Conservation (phyloP, 2,113 vertebrate species). For the Anoplopoma fimbria region DNA sequence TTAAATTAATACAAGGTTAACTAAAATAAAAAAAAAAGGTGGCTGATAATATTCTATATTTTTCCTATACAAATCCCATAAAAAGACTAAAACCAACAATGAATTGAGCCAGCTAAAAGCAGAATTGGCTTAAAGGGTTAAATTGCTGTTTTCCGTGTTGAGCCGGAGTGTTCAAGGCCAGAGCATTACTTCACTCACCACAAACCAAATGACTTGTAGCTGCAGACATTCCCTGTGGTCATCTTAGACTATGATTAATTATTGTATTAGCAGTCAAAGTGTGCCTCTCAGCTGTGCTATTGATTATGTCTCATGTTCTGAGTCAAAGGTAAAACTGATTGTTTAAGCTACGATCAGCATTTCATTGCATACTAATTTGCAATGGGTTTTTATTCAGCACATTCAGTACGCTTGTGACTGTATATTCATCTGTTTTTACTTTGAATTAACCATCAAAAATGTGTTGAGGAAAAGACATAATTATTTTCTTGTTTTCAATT, state of each 20-base stretch:
- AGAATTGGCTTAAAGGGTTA: background rate
- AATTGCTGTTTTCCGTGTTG: background rate
- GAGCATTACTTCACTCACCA: conserved; percentile 8
- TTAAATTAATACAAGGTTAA: too few species aligned
- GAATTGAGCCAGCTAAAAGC: background rate
- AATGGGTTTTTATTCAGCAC: conserved; percentile 6
- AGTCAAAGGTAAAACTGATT: conserved; percentile 62
- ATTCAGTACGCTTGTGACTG: background rate
- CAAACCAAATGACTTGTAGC: conserved; percentile 31
- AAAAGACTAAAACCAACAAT: background rate
- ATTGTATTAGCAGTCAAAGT: conserved; percentile 57
- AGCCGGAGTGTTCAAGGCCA: background rate
- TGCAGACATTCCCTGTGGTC: conserved; percentile 44
- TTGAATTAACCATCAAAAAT: background rate
- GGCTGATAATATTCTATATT: background rate
- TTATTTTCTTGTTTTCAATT: background rate
- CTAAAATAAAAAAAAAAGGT: too few species aligned
- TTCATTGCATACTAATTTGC: background rate
- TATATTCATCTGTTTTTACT: conserved; percentile 1
- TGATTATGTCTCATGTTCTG: conserved; percentile 65
- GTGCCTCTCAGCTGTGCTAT: conserved; percentile 54
- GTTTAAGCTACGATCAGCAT: conserved; percentile 23
- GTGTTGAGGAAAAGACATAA: background rate
- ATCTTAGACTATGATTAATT: conserved; percentile 61
- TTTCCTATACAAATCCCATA: background rate